Evolutionary conservation across 2,888 invertebrate species (phyloP), one percentile per base, ranked within the genome.

Genomic region (Pecten maximus): DNA sequence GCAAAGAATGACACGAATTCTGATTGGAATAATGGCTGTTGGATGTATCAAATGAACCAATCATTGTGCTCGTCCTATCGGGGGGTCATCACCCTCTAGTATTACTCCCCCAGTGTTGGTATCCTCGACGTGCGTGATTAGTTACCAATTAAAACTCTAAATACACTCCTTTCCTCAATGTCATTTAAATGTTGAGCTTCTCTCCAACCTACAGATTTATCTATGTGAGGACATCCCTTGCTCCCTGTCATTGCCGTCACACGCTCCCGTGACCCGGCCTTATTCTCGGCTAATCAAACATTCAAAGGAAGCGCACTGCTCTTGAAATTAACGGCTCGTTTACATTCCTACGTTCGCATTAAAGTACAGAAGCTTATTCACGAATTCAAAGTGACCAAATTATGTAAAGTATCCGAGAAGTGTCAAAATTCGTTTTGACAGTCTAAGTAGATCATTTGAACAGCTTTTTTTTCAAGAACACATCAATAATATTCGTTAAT

Each of bases 91-190:
- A 74, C 74, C 74, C 74, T 74, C 28, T 74, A 74, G 74, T 35
- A 74, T 74, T 74, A 74, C 74, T 74, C 54, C 54, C 23, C 54
- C 48, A 54, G 54, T 54, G 19, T 54, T 74, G 28, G 10, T 28
- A 60, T 54, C n/a, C n/a, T 28, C 28, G 74, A 28, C 74, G 16
- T 35, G 74, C 74, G 28, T 74, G 74, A 74, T 74, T 74, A 74
- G 74, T 74, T 35, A 35, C 74, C 74, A 74, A 74, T 74, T 74
- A 74, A 35, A 28, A 8, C 35, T 35, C 74, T 74, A 74, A 74
- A 74, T 74, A 74, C 74, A 74, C 35, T 74, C 74, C 74, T 60
- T 60, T 60, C 23, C 60, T 74, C 74, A 35, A 35, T 74, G 74
- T 2, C 16, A 28, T 74, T 74, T 74, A 74, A 74, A 74, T 74